Percentiles rank a stretch among this genome's conserved stretches.
These are phyloP conservation scores for Isoperla grammatica DNA, from an alignment of 2,888 invertebrate genomes.

Conservation along the genomic window DNA sequence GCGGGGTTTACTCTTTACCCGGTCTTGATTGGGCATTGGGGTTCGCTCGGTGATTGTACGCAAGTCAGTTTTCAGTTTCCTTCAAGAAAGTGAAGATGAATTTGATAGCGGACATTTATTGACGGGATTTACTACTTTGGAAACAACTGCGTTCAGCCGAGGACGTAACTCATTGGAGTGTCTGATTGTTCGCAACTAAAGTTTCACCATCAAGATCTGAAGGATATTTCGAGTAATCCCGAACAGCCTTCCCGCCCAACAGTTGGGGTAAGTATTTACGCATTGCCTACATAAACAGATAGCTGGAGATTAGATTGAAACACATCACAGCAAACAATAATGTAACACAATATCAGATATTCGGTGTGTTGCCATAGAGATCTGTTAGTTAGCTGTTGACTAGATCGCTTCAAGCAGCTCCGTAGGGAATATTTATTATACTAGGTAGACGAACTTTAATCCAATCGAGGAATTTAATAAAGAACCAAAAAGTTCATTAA, in stretches of 20 bases:
- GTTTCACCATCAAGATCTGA: conserved; percentile 3
- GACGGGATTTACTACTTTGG: conserved; percentile 18
- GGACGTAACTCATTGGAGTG: not conserved
- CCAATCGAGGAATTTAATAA: too few species aligned
- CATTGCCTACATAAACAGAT: conserved; percentile 10
- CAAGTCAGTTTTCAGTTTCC: conserved; percentile 7
- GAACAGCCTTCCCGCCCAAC: not conserved
- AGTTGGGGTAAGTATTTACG: conserved; percentile 11
- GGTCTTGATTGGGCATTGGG: conserved; percentile 14
- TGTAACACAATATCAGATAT: too few species aligned
- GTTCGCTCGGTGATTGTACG: conserved; percentile 6
- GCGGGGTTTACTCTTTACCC: conserved; percentile 4
- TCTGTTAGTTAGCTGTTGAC: too few species aligned
- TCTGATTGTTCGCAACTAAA: conserved; percentile 1
- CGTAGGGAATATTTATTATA: too few species aligned
- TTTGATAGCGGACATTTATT: conserved; percentile 19
- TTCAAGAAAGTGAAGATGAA: conserved; percentile 16
- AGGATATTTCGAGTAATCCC: conserved; percentile 3
- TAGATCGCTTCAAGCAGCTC: too few species aligned
- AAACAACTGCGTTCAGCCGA: conserved; percentile 10
- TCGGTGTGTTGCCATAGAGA: too few species aligned
- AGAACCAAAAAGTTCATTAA: too few species aligned
- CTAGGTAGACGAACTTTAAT: too few species aligned
- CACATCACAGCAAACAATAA: not conserved
- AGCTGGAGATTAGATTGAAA: conserved; percentile 6